Base-by-base conservation (phyloP, 2,888 invertebrate genomes). In the Aricia artaxerxes region DNA sequence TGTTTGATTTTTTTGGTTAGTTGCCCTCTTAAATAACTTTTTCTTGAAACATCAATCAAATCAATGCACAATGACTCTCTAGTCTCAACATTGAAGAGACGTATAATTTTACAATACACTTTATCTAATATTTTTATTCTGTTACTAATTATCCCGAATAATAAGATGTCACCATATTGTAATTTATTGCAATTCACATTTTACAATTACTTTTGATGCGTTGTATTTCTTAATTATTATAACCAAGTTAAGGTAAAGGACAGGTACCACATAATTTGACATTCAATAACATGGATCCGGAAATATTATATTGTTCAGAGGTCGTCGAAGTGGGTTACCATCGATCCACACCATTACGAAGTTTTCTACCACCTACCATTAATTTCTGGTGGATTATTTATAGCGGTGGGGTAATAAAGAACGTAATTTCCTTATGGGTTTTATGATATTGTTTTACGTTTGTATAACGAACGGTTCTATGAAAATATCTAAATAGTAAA, bases 261-360 rank as follows among this genome's bases (percentile, higher is more conserved):
- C 60, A 60, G 64, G 9, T 64, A 31, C 24, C 3, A 31, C 31
- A 64, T 64, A 64, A 31, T 64, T 64, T 64, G 64, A 64, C 24
- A 31, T 31, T 31, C 9, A 64, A 64, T 2, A 64, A 64, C 31
- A 64, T 64, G 61, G 61, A 61, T 4, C 6, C 61, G 13, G 24
- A 61, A 13, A 24, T 61, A 7, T 69, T 61, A 7, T 69, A 69
- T 69, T 24, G 64, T 35, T 69, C 64, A 31, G 13, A 38, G 69
- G 69, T 69, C 69, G 6, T 38, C 35, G 69, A 69, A 69, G 35
- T 69, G 35, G 69, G 69, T 69, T 69, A 69, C 69, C 69, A 69
- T 69, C 35, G 69, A 69, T 69, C 69, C 35, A 69, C 35, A 35
- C 13, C 13, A 69, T 69, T 13, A 69, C 13, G 0, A 11, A 11